phyloP scores from a whole-genome alignment of 2,797 vertebrate species.

The Poeciliopsis turneri region DNA sequence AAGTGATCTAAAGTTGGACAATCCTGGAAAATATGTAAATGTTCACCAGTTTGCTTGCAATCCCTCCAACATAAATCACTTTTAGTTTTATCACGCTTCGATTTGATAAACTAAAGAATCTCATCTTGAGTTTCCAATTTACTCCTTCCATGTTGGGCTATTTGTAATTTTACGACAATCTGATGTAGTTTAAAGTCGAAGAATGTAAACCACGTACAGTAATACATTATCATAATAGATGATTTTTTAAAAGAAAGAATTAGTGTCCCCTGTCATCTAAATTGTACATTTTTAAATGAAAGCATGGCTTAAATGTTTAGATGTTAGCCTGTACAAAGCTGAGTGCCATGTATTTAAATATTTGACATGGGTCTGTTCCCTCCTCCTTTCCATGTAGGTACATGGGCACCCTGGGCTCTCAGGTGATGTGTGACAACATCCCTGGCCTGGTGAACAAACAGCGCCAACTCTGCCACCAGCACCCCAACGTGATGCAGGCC shows the following conservation, averaged over 20 bases:
- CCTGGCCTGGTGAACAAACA: constrained; percentile 93
- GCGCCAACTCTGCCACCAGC: constrained; percentile 92
- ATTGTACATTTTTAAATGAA: not conserved
- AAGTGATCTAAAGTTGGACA: no score
- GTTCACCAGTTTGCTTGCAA: not conserved
- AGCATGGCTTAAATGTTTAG: not conserved
- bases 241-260: not conserved
- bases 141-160: not conserved
- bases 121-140: not conserved
- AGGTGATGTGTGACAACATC: constrained; percentile 97
- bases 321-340: not conserved
- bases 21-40: not conserved
- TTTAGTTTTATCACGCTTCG: not conserved
- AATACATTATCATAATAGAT: not conserved
- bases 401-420: constrained; percentile 92
- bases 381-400: constrained; percentile 80
- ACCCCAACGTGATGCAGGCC: constrained; percentile 91
- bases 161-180: not conserved
- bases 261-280: not conserved
- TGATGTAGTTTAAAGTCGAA: not conserved
- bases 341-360: not conserved
- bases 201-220: no score
- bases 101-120: not conserved
- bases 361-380: not conserved
- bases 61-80: not conserved